Conservation (phyloP, 1,140 invertebrate species). For the Xylocopa sonorina region DNA sequence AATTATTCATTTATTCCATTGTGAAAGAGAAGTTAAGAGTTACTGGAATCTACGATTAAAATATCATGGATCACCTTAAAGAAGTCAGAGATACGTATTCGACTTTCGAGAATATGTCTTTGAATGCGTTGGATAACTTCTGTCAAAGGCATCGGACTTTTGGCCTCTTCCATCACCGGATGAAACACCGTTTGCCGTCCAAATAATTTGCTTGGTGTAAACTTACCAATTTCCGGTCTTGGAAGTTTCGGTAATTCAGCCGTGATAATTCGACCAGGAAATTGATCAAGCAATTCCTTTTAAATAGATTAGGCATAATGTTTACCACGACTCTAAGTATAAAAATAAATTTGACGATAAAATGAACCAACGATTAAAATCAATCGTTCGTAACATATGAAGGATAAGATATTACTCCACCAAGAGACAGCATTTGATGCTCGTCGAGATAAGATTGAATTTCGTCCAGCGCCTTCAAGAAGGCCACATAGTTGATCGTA, state of each 20-base stretch:
- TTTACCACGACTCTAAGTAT: not conserved
- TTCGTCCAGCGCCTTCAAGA: conserved; percentile 83
- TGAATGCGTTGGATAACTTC: conserved; percentile 82
- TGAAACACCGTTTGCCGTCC: conserved; percentile 83
- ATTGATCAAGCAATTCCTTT: conserved; percentile 82
- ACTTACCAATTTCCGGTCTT: conserved; percentile 84
- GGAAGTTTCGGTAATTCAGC: conserved; percentile 85
- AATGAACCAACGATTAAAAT: not conserved
- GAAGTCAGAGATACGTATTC: conserved; percentile 85
- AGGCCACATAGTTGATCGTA: conserved; percentile 88
- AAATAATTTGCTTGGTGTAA: conserved; percentile 81
- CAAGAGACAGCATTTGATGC: conserved; percentile 81
- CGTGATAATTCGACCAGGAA: conserved; percentile 85
- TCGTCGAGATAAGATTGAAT: conserved; percentile 82
- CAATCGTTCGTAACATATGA: conserved; percentile 17
- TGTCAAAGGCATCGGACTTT: conserved; percentile 76
- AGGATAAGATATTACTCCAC: conserved; percentile 45
- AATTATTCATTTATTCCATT: not conserved
- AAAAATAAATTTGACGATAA: not conserved
- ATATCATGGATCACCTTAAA: conserved; percentile 80
- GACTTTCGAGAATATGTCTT: conserved; percentile 83
- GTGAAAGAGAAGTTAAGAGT: too few relatives aligned
- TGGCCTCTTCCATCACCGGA: conserved; percentile 75
- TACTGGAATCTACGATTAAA: not conserved
- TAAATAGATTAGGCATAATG: conserved; percentile 7